Evolutionary conservation across 2,113 vertebrate genomes (phyloP).

Genomic region (Heliornis fulica): DNA sequence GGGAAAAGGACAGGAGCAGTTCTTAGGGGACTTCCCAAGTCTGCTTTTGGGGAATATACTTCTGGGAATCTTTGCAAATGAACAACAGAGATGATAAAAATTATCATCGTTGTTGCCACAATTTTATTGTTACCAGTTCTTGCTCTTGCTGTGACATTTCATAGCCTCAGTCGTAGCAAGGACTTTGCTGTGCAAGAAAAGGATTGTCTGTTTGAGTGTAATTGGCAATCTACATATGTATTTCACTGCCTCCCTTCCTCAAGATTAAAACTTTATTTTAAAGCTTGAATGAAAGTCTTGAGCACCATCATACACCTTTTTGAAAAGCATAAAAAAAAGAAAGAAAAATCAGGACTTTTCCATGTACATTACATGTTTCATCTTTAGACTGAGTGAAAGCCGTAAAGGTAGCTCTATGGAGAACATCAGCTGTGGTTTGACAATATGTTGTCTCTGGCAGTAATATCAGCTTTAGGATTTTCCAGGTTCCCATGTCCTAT

Average conservation of each 20-base stretch:
- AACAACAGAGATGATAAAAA: background rate
- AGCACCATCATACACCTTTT: background rate
- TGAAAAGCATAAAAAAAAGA: background rate
- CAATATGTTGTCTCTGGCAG: background rate
- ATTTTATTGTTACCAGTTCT: background rate
- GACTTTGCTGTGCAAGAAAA: background rate
- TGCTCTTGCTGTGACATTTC: background rate
- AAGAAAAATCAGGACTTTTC: background rate
- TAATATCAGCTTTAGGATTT: background rate
- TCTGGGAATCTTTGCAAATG: background rate
- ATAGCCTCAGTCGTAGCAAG: background rate
- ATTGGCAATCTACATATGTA: background rate
- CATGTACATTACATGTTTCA: background rate
- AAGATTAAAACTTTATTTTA: background rate
- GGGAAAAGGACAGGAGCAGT: background rate
- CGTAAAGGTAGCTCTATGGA: background rate
- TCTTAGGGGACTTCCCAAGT: background rate
- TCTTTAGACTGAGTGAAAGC: background rate
- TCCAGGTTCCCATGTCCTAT: background rate
- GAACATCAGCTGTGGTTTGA: background rate
- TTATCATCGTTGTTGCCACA: fast-evolving
- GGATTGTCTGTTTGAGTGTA: background rate
- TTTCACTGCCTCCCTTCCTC: background rate
- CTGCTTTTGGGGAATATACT: background rate
- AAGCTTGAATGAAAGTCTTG: background rate